Evolutionary conservation across 2,797 vertebrate species (phyloP), one percentile per base, ranked within the genome.

Genomic region (Taeniopygia guttata): DNA sequence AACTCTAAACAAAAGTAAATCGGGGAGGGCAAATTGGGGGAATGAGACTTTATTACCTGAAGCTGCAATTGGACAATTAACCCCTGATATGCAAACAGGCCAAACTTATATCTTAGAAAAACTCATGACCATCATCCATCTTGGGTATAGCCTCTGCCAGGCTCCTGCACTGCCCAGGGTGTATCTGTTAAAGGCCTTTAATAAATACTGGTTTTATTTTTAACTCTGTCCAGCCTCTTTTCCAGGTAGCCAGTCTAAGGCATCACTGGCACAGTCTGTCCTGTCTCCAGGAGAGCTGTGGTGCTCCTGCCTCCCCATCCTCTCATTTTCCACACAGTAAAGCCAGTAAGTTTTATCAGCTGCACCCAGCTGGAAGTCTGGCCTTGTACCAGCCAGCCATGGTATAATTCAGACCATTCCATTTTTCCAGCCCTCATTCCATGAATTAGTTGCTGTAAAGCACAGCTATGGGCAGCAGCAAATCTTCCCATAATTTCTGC

Each of bases 401-500:
- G 3, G 13, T n/a, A 4, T 84, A 73, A 90, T 48, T 93, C 80
- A 52, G 42, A 10, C 10, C 54, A 51, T 83, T 81, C 49, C 4
- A 5, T 58, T 79, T 72, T 49, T n/a, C 40, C 63, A 73, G 56
- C 46, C 10, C 63, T 59, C 74, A 13, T 40, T 56, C 45, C 27
- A 8, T 58, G 72, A 91, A 66, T 74, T 80, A 84, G 63, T 36
- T 72, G 55, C 58, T 4, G 0, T 59, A 82, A 81, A 91, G 46
- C 54, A 81, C 67, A 89, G 64, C 84, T 69, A 22, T 45, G n/a
- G 46, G 86, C 87, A 89, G 56, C 69, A 85, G 85, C 89, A 93
- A 87, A 88, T 91, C 83, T 89, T 87, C 21, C 60, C 11, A 15
- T 81, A 79, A 82, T 95, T 66, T 83, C 73, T 95, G 18, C 74